Evolutionary conservation across 2,113 vertebrate species (phyloP).

Genomic region (Tupaia tana): DNA sequence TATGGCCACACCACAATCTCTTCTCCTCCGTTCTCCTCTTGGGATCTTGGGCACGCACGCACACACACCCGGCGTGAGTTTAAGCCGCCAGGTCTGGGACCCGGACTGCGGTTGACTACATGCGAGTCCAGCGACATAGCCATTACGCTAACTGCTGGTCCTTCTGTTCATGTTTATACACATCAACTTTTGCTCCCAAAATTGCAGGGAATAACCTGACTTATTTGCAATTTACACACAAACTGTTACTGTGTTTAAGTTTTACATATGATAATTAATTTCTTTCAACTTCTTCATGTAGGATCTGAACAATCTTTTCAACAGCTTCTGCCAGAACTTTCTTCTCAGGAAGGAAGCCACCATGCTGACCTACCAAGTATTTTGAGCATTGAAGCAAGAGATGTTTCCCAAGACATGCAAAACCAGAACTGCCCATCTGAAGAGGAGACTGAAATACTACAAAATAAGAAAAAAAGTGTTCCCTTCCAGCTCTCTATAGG

Average conservation of each 20-base stretch:
- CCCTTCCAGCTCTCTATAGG: conserved; percentile 73
- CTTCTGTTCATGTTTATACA: conserved; percentile 1
- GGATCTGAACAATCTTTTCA: conserved; percentile 87
- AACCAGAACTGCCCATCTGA: conserved; percentile 23
- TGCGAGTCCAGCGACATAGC: no score
- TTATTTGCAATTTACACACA: not conserved
- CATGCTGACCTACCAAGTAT: conserved; percentile 71
- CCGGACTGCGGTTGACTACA: no score
- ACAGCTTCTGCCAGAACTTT: conserved; percentile 84
- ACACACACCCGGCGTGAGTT: no score
- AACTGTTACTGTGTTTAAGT: not conserved
- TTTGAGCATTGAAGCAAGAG: conserved; percentile 51
- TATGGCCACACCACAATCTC: no score
- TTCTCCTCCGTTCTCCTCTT: no score
- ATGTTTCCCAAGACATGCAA: conserved; percentile 44
- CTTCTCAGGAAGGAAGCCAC: conserved; percentile 81
- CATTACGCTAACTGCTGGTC: no score
- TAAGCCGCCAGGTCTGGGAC: no score
- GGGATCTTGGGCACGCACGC: no score
- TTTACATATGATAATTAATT: not conserved
- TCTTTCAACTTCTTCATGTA: conserved; percentile 66
- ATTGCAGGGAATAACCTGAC: not conserved
- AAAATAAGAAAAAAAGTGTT: conserved; percentile 52
- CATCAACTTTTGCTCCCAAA: not conserved
- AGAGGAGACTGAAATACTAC: conserved; percentile 62